These are phyloP conservation scores for Xenus cinereus DNA, from an alignment of 2,113 vertebrate genomes.

Conservation along the genomic window DNA sequence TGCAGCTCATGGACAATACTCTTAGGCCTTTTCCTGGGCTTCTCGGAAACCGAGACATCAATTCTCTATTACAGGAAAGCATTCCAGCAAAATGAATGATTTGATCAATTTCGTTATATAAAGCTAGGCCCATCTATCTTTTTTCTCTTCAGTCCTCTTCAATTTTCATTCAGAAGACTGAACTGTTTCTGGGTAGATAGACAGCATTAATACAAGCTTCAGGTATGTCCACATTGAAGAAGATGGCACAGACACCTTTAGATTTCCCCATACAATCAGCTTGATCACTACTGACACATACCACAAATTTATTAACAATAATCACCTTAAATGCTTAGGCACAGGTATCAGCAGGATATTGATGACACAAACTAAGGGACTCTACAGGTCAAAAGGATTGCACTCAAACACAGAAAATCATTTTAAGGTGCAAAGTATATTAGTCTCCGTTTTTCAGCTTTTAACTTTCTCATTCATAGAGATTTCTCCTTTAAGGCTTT, in stretches of 20 bases:
- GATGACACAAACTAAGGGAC: not conserved
- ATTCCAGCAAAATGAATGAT: not conserved
- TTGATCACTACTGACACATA: not conserved
- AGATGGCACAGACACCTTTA: not conserved
- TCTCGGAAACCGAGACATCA: not conserved
- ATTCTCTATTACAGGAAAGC: not conserved
- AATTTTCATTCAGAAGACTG: not conserved
- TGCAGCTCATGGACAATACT: not conserved
- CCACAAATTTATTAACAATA: not conserved
- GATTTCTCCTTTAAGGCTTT: not conserved
- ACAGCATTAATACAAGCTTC: not conserved
- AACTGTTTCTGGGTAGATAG: not conserved
- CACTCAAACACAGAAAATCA: not conserved
- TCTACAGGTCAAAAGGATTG: not conserved
- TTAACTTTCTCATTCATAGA: not conserved
- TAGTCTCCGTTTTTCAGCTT: not conserved
- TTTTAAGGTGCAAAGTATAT: not conserved
- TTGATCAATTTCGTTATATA: not conserved
- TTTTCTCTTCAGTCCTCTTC: not conserved
- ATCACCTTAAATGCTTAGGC: not conserved
- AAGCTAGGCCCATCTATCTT: not conserved
- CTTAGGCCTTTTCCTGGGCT: not conserved
- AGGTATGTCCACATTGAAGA: not conserved
- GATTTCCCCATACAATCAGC: not conserved
- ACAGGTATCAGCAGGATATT: not conserved